Base-by-base conservation (phyloP, 1,140 invertebrate genomes). In the Trypoxylus dichotomus region DNA sequence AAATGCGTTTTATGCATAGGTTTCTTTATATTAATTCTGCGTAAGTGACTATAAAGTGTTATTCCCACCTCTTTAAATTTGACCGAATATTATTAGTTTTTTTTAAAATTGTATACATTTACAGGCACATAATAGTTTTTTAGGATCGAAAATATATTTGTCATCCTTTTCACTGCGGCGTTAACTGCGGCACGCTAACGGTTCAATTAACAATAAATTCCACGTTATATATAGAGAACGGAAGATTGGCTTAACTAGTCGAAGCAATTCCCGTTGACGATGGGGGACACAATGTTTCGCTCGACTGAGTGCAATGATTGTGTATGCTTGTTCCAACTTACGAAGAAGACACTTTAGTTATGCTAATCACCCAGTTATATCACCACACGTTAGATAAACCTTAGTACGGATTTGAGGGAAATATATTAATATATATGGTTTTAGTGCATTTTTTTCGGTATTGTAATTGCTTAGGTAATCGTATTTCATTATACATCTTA, bases 201-300 rank as follows among this genome's bases (percentile, higher is more conserved):
- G 47, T 58, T 58, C 47, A 58, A 58, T 58, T 58, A 58, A 58
- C 47, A 58, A 58, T 58, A 58, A 58, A 58, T 58, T 58, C 47
- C 15, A 58, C 7, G 47, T 58, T 58, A 58, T 58, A 58, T 58
- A 58, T 58, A 58, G 47, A 58, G 47, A 58, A 58, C 47, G 47
- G 47, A 19, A 58, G 47, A 58, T 58, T 58, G 21, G 47, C 47
- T 13, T 8, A 58, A 58, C 47, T 58, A 13, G 47, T 21, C 47
- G 15, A 58, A 58, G 47, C 21, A 58, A 58, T 58, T 58, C 47
- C 21, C 47, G 47, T 58, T 58, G 47, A 58, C 47, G 47, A 58
- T 58, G 47, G 47, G 47, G 47, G 47, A 58, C 21, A 58, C 47
- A 58, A 5, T 58, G 47, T 58, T 58, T 58, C 47, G 47, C 47